A percentile compares a stretch with the other conserved stretches of the same genome.
Evolutionary conservation across 2,113 vertebrate species (phyloP).

Genomic region (Cyprinus carpio): DNA sequence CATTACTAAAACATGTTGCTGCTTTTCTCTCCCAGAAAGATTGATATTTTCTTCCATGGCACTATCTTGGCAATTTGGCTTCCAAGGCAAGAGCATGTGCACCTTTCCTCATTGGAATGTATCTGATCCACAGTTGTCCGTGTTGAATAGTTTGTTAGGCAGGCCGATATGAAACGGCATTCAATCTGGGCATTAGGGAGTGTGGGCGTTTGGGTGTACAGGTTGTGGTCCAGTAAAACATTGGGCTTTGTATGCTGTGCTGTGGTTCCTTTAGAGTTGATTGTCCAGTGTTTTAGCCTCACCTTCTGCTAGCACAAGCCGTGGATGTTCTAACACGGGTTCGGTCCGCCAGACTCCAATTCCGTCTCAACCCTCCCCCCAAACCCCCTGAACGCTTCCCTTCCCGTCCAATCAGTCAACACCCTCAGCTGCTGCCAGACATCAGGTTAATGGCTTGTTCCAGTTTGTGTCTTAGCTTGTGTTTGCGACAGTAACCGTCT

Average conservation of each 20-base stretch:
- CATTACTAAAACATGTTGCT: constrained; percentile 11
- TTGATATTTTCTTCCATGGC: constrained; percentile 48
- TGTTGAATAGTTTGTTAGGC: constrained; percentile 49
- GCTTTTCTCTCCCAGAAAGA: no score
- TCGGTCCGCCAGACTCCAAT: constrained; percentile 50
- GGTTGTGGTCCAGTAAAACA: constrained; percentile 69
- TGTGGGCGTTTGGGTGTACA: constrained; percentile 64
- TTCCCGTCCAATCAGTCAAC: constrained; percentile 34
- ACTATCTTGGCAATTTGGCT: constrained; percentile 61
- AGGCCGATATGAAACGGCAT: constrained; percentile 39
- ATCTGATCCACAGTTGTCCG: constrained; percentile 63
- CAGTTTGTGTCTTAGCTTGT: constrained; percentile 86
- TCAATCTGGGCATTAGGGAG: constrained; percentile 40
- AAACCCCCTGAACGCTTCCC: neutral
- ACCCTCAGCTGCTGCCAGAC: constrained; percentile 84
- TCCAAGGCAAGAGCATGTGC: constrained; percentile 57
- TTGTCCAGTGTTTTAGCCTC: constrained; percentile 72
- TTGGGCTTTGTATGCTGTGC: constrained; percentile 76
- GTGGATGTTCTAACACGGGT: constrained; percentile 60
- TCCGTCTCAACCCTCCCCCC: constrained; percentile 26
- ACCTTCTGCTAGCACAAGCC: constrained; percentile 59
- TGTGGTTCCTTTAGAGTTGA: constrained; percentile 66
- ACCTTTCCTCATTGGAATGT: constrained; percentile 65
- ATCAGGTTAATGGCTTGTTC: constrained; percentile 89
- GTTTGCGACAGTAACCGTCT: constrained; percentile 86